Evolutionary conservation across 2,888 invertebrate genomes (phyloP).

Genomic region (Melipona beecheii): DNA sequence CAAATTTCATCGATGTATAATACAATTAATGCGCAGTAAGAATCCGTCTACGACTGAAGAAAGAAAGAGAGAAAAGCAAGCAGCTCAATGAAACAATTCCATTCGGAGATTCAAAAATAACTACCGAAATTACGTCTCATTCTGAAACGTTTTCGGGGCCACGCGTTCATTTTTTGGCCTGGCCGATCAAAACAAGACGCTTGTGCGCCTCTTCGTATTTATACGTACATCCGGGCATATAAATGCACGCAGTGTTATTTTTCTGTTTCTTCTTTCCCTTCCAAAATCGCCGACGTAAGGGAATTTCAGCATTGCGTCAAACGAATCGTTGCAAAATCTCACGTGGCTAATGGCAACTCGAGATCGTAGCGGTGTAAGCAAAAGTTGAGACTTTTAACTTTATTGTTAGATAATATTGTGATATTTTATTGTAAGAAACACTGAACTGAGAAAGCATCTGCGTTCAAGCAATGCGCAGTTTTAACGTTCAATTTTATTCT

Average conservation of each 20-base stretch:
- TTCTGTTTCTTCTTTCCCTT: neutral
- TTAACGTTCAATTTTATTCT: no score
- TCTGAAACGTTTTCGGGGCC: slow-evolving; percentile 14
- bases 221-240: neutral
- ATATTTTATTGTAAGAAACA: no score
- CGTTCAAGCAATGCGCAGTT: no score
- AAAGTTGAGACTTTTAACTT: no score
- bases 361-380: no score
- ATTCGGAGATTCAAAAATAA: slow-evolving; percentile 44
- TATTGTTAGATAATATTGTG: no score
- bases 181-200: slow-evolving; percentile 22
- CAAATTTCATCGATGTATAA: no score
- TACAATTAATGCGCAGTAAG: neutral
- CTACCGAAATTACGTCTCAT: slow-evolving; percentile 45
- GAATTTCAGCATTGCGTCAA: neutral
- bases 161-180: slow-evolving; percentile 34
- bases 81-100: slow-evolving; percentile 10
- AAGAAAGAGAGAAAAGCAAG: neutral
- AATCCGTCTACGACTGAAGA: neutral
- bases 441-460: no score
- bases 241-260: neutral
- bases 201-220: neutral
- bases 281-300: neutral
- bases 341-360: neutral
- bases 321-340: no score